Evolutionary conservation across 2,888 invertebrate species (phyloP).

Genomic region (Limnephilus auricula): DNA sequence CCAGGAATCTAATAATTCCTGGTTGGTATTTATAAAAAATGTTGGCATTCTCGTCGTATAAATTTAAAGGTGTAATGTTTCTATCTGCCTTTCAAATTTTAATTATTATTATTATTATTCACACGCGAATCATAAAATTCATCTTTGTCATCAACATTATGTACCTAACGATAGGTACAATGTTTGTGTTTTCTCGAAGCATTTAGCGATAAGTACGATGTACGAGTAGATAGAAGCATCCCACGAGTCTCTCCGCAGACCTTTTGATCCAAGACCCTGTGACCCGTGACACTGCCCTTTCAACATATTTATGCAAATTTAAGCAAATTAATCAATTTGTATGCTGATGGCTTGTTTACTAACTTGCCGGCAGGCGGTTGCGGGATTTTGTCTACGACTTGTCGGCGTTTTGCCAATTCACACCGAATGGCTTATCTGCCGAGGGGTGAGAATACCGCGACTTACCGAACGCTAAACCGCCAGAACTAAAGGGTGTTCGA

Average conservation of each 20-base stretch:
- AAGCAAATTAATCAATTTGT: slow-evolving; percentile 66
- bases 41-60: too few relatives aligned
- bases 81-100: too few relatives aligned
- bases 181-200: neutral
- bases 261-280: slow-evolving; percentile 2
- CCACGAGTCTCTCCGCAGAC: slow-evolving; percentile 3
- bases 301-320: slow-evolving; percentile 66
- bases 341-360: slow-evolving; percentile 66
- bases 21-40: too few relatives aligned
- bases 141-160: neutral
- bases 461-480: slow-evolving; percentile 2
- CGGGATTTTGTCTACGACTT: slow-evolving; percentile 55
- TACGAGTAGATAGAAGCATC: neutral
- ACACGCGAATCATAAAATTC: neutral
- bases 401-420: slow-evolving; percentile 35
- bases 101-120: too few relatives aligned
- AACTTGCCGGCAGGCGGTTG: slow-evolving; percentile 58
- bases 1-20: too few relatives aligned
- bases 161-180: neutral
- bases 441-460: slow-evolving; percentile 29
- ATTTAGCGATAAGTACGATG: neutral
- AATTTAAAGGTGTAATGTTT: too few relatives aligned
- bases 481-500: slow-evolving; percentile 35
- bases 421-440: slow-evolving; percentile 25
- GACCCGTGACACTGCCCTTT: slow-evolving; percentile 59